Base-by-base conservation (phyloP, 1,140 invertebrate genomes). In the Papilio aristodemus region DNA sequence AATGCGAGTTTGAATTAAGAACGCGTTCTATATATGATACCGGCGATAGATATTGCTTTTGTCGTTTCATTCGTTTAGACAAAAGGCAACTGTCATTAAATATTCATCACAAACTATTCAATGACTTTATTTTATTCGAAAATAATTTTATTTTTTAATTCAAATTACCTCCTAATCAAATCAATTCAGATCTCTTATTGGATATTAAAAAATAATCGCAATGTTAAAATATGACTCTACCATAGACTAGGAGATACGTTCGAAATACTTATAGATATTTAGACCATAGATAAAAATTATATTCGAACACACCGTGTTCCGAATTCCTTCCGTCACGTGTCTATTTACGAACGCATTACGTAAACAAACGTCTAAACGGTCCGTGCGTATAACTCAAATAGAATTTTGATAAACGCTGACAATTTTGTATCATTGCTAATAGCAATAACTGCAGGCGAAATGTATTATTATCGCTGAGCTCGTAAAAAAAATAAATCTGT, bases 1-100 rank as follows among this genome's bases (percentile, higher is more conserved):
- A 90, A 88, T 77, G 77, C 71, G 76, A 75, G 77, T 80, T 79
- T 76, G 83, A 90, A 91, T 89, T 89, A 89, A 85, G 86, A 87
- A 83, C 86, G 79, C 77, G 80, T 72, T 83, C 79, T 74, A 79
- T 84, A 85, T 83, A 76, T 73, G 75, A 81, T 77, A 79, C 73
- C 71, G 63, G 63, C 68, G n/a, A 72, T 71, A 66, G 39, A 46
- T 46, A 66, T 66, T 66, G 63, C 32, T 46, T 64, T 66, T 66
- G 63, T 66, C 41, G 25, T 66, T 66, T 50, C 3, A 37, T 60
- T 19, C 32, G 36, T 60, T 60, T 60, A 60, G 32, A 37, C 32
- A 39, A 27, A 22, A 36, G 36, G 32, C 36, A 60, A 59, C 11
- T 14, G 58, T 60, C 27, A 10, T 17, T 19, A 19, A 46, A 46